Base-by-base conservation (phyloP, 2,888 invertebrate genomes). In the Beris chalybata region DNA sequence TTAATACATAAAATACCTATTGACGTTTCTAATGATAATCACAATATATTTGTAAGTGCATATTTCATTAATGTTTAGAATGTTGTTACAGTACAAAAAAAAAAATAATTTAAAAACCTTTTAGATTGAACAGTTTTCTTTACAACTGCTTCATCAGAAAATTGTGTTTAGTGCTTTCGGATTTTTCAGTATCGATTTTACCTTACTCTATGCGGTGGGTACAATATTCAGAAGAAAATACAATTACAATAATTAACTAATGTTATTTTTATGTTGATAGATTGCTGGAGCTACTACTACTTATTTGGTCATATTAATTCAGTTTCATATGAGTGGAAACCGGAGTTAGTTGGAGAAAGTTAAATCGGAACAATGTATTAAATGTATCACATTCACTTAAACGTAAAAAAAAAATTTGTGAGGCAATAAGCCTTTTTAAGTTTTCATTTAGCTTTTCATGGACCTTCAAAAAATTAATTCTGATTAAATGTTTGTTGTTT, bases 101-200 rank as follows among this genome's bases (percentile, higher is more conserved):
- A 22, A 22, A 22, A 2, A 2, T 22, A 1, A 22, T 22, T 22
- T 22, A 22, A 22, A 22, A 22, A 15, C 13, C 2, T 52, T 65
- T 29, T 57, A 83, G 83, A 78, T 83, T 61, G 80, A 82, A 69
- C 81, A 81, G 71, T 82, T 82, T 70, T 83, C 83, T 0, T 71
- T 83, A 57, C 82, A 83, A 72, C 73, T 83, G 69, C 70, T 83
- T 1, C 83, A 83, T 71, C 83, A 83, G 70, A 79, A 80, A 67
- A 72, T 82, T 1, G 70, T 75, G 47, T 82, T 83, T 67, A 79
- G 80, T 2, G 83, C 82, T 4, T 78, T 81, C 56, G 82, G 83
- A 44, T 83, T 83, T 71, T 82, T 83, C 63, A 77, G 74, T 12
- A 76, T 83, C 2, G 82, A 83, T 70, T 82, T 80, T 66, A 79